A percentile compares a stretch with the other conserved stretches of the same genome.
Conservation (phyloP, 1,140 invertebrate genomes). For the Druon quercuslanigerum region DNA sequence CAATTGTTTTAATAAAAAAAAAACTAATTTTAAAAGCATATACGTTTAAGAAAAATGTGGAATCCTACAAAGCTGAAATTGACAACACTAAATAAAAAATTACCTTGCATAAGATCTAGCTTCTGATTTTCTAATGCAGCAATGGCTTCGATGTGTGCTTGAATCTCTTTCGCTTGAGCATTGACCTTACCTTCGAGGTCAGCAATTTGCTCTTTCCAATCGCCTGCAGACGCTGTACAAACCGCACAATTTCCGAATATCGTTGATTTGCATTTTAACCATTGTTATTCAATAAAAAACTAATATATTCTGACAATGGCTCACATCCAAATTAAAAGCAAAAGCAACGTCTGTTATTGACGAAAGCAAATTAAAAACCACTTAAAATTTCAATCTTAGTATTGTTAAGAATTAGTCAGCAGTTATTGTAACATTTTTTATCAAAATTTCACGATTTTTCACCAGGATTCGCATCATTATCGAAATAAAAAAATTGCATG, state of each 20-base stretch:
- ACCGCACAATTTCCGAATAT: constrained; percentile 58
- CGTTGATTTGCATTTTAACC: constrained; percentile 35
- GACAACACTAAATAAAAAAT: constrained; percentile 61
- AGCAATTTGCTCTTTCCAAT: constrained; percentile 66
- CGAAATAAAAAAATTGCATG: constrained; percentile 40
- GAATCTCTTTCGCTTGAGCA: constrained; percentile 71
- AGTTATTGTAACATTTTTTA: not conserved
- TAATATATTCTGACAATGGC: not conserved
- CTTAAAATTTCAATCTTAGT: not conserved
- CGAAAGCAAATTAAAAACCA: constrained; percentile 7
- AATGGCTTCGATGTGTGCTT: constrained; percentile 77
- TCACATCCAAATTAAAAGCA: constrained; percentile 6
- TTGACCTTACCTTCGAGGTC: constrained; percentile 69
- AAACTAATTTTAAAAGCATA: too few relatives aligned
- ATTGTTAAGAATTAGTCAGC: not conserved
- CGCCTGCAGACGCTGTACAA: constrained; percentile 68
- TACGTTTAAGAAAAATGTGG: not conserved
- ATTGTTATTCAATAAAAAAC: not conserved
- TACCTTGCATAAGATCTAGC: constrained; percentile 81
- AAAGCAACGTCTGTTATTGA: constrained; percentile 1
- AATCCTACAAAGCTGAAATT: constrained; percentile 33
- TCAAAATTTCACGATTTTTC: too few relatives aligned
- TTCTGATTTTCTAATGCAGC: constrained; percentile 81
- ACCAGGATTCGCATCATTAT: too few relatives aligned
- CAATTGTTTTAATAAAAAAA: too few relatives aligned